Conservation (phyloP, 2,113 vertebrate species). For the Mirounga angustirostris region DNA sequence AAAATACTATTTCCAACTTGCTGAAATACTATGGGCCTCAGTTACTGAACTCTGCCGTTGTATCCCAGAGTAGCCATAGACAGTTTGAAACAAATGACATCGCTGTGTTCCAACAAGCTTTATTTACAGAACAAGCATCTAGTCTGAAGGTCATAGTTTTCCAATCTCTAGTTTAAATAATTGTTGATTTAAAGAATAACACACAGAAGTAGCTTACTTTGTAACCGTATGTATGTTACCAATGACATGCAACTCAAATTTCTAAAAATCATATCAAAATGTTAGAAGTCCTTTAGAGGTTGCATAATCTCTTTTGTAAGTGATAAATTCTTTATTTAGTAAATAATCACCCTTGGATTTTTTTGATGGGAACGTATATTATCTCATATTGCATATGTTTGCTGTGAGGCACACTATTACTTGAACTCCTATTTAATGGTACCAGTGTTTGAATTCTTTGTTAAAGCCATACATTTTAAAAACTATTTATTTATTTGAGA, state of each 20-base stretch:
- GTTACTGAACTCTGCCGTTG: background rate
- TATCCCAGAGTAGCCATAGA: background rate
- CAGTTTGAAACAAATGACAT: background rate
- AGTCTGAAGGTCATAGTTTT: background rate
- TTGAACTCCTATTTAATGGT: background rate
- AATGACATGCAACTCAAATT: background rate
- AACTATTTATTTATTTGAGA: background rate
- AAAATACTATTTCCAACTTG: background rate
- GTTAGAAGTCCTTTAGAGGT: background rate
- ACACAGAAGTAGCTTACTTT: background rate
- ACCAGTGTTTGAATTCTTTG: background rate
- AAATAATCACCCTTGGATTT: background rate
- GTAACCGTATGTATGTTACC: background rate
- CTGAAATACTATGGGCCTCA: background rate
- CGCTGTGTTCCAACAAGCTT: background rate
- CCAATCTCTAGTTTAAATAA: background rate
- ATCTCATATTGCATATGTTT: background rate
- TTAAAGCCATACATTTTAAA: background rate
- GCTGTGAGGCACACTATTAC: background rate
- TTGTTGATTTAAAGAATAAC: background rate
- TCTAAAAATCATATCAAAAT: background rate
- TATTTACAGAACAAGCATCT: background rate
- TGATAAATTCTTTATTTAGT: background rate
- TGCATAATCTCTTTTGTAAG: background rate
- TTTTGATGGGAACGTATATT: background rate